A percentile compares a stretch with the other conserved stretches of the same genome.
These are phyloP conservation scores for Sebastes fasciatus DNA, from an alignment of 2,113 vertebrate genomes.

Conservation along the genomic window DNA sequence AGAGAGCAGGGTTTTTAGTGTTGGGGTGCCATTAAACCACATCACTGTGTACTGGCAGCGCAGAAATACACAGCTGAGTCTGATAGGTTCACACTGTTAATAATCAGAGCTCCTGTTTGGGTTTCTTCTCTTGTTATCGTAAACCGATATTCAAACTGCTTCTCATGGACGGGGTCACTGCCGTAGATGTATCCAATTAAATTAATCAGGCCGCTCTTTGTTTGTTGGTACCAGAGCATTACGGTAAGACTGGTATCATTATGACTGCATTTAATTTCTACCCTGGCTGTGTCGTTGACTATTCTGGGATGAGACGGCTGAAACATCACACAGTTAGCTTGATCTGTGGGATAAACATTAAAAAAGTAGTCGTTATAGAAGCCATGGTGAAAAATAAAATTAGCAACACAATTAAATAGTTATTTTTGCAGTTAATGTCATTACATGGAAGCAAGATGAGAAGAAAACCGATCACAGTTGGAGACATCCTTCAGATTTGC, in stretches of 20 bases:
- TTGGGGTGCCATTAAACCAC: too few relatives aligned
- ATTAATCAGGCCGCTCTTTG: slow-evolving; percentile 16
- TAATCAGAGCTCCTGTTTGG: slow-evolving; percentile 45
- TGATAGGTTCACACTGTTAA: too few relatives aligned
- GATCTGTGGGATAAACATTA: slow-evolving; percentile 44
- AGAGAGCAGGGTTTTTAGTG: too few relatives aligned
- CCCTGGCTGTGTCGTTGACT: not conserved
- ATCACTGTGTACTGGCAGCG: too few relatives aligned
- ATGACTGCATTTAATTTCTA: slow-evolving; percentile 60
- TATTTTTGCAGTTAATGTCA: not conserved
- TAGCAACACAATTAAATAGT: not conserved
- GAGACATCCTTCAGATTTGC: slow-evolving; percentile 14
- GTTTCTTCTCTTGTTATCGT: slow-evolving; percentile 7
- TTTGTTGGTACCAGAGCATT: slow-evolving; percentile 76
- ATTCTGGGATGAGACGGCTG: slow-evolving; percentile 21
- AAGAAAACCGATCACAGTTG: slow-evolving; percentile 28
- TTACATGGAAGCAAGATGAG: slow-evolving; percentile 56
- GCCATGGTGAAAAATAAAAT: too few relatives aligned
- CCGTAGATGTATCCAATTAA: slow-evolving; percentile 63
- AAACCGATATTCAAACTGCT: slow-evolving; percentile 40
- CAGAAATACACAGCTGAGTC: too few relatives aligned
- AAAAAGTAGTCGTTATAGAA: not conserved
- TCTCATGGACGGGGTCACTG: not conserved
- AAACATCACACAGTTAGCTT: slow-evolving; percentile 25
- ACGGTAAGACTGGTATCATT: rapidly evolving